Evolutionary conservation across 2,113 vertebrate species (phyloP).

Genomic region (Stigmatopora argus): DNA sequence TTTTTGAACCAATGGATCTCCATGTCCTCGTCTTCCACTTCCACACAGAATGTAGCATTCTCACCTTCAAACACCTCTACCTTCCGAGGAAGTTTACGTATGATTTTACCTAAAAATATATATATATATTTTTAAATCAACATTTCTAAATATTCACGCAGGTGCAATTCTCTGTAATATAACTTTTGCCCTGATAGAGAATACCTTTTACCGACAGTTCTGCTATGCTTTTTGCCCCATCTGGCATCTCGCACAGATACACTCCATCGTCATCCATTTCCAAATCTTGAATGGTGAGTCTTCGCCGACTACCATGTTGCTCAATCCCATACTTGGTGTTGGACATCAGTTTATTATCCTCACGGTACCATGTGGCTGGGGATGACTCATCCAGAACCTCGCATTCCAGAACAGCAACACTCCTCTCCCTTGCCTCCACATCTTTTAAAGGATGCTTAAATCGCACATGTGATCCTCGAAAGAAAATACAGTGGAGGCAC

Average conservation of each 20-base stretch:
- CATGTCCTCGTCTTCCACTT: conserved; percentile 74
- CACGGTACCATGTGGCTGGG: conserved; percentile 83
- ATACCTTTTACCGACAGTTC: conserved; percentile 86
- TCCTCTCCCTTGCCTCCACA: conserved; percentile 77
- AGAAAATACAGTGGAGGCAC: neutral
- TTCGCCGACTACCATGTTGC: conserved; percentile 74
- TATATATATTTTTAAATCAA: neutral
- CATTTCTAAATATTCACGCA: neutral
- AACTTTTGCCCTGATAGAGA: neutral
- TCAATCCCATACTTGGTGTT: conserved; percentile 87
- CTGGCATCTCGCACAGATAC: conserved; percentile 91
- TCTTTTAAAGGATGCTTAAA: conserved; percentile 80
- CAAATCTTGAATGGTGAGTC: conserved; percentile 82
- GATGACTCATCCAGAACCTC: conserved; percentile 82
- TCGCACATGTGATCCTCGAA: conserved; percentile 75
- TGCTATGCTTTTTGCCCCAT: conserved; percentile 84
- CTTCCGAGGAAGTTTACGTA: conserved; percentile 81
- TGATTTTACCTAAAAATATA: conserved; percentile 55
- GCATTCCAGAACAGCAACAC: conserved; percentile 84
- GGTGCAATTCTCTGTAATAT: neutral
- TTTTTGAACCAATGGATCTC: conserved; percentile 84
- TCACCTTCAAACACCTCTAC: conserved; percentile 89
- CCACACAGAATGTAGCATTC: conserved; percentile 87
- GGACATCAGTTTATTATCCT: conserved; percentile 84
- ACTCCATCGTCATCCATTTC: conserved; percentile 84